Evolutionary conservation across 2,888 invertebrate genomes (phyloP).

Genomic region (Silvanus unidentatus): DNA sequence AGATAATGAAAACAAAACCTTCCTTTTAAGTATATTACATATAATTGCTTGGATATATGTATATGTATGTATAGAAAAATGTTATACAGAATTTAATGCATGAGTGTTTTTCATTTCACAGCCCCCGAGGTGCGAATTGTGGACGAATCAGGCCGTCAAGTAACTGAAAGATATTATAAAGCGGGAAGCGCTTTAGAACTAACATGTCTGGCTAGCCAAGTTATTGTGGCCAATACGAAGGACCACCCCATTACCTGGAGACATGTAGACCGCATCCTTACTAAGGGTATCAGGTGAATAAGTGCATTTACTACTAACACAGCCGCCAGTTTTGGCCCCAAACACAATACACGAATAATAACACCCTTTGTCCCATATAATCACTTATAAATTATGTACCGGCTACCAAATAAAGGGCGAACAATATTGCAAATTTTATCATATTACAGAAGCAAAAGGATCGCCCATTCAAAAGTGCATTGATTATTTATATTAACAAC

Average conservation of each 20-base stretch:
- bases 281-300: conserved; percentile 51
- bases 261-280: conserved; percentile 49
- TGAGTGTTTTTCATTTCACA: conserved; percentile 25
- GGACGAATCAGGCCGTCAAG: conserved; percentile 54
- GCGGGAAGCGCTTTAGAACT: conserved; percentile 53
- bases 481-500: too few relatives aligned
- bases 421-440: too few relatives aligned
- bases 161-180: conserved; percentile 56
- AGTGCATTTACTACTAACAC: conserved; percentile 17
- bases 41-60: too few relatives aligned
- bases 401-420: too few relatives aligned
- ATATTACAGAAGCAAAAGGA: too few relatives aligned
- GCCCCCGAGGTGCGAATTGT: conserved; percentile 56
- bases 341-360: not conserved
- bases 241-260: conserved; percentile 47
- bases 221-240: conserved; percentile 6
- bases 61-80: too few relatives aligned
- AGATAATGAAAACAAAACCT: too few relatives aligned
- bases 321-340: not conserved
- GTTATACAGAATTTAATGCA: too few relatives aligned
- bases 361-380: conserved; percentile 13
- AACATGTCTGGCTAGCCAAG: conserved; percentile 42
- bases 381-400: not conserved
- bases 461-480: too few relatives aligned
- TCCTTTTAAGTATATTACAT: too few relatives aligned